Conservation (phyloP, 1,140 invertebrate species). For the Globodera ellingtonae region DNA sequence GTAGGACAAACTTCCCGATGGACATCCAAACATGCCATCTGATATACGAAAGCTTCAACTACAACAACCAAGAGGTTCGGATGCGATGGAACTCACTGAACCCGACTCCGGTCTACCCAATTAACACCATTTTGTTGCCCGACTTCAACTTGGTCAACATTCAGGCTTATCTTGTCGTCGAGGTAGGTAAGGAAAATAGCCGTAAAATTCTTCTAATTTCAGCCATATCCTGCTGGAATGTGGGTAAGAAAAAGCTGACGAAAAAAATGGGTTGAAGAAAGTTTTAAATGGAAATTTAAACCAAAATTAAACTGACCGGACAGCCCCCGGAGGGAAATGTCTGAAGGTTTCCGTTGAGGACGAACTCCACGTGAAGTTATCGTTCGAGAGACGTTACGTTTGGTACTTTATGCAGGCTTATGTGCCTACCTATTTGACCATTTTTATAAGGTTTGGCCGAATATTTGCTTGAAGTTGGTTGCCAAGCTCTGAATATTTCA, state of each 20-base stretch:
- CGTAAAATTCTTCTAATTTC: conserved; percentile 12
- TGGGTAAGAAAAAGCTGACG: conserved; percentile 29
- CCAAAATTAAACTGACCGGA: background rate
- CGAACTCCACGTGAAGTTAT: conserved; percentile 61
- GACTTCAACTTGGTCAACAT: conserved; percentile 62
- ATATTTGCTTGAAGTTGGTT: background rate
- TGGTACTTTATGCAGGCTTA: conserved; percentile 65
- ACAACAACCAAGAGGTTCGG: conserved; percentile 65
- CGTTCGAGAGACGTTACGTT: conserved; percentile 51
- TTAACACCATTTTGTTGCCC: conserved; percentile 54
- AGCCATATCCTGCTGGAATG: conserved; percentile 62
- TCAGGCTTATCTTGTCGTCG: conserved; percentile 40
- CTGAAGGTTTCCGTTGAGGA: conserved; percentile 29
- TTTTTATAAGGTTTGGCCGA: conserved; percentile 54
- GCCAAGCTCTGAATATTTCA: conserved; percentile 16
- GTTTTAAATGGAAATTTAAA: background rate
- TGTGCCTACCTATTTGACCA: conserved; percentile 63
- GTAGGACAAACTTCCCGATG: conserved; percentile 57
- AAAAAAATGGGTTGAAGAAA: background rate
- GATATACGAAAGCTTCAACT: conserved; percentile 65
- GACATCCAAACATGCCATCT: conserved; percentile 60
- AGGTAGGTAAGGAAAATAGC: conserved; percentile 40
- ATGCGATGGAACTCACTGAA: conserved; percentile 62
- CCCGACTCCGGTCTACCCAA: conserved; percentile 54
- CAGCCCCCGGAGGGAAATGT: background rate